Conservation (phyloP, 2,888 invertebrate genomes). For the Machimus atricapillus region DNA sequence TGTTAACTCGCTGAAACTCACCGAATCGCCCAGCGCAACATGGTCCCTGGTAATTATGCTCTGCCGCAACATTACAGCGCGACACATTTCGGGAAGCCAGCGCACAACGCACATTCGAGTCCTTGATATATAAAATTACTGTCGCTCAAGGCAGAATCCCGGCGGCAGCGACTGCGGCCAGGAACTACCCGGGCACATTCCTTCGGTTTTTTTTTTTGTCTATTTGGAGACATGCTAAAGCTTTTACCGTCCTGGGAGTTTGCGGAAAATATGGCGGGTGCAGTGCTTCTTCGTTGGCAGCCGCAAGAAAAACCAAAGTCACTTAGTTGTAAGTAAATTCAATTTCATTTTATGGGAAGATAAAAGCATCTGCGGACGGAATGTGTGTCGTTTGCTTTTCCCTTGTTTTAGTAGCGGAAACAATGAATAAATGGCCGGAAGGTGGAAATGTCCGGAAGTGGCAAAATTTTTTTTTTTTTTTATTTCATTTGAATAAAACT, state of each 20-base stretch:
- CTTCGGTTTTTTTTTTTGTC: slow-evolving; percentile 19
- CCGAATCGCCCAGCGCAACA: slow-evolving; percentile 43
- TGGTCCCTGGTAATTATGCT: slow-evolving; percentile 42
- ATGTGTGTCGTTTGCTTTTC: slow-evolving; percentile 2
- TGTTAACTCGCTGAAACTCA: slow-evolving; percentile 34
- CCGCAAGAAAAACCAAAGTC: slow-evolving; percentile 44
- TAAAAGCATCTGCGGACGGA: slow-evolving; percentile 37
- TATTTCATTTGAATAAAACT: background rate
- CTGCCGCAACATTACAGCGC: slow-evolving; percentile 45
- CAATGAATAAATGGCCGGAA: background rate
- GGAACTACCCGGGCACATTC: slow-evolving; percentile 2
- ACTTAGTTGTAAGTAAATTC: slow-evolving; percentile 43
- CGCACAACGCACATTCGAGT: background rate
- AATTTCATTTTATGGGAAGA: slow-evolving; percentile 41
- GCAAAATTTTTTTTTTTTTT: background rate
- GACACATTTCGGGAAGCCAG: slow-evolving; percentile 42
- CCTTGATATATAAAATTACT: background rate
- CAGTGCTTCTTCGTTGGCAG: background rate
- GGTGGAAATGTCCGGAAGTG: background rate
- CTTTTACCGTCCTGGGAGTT: slow-evolving; percentile 44
- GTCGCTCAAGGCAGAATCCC: background rate
- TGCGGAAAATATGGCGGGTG: slow-evolving; percentile 28
- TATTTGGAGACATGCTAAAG: slow-evolving; percentile 45
- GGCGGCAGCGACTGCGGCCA: background rate
- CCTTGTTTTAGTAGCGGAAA: background rate